These are phyloP conservation scores for Lypha dubia DNA, from an alignment of 2,888 invertebrate species.

Conservation along the genomic window DNA sequence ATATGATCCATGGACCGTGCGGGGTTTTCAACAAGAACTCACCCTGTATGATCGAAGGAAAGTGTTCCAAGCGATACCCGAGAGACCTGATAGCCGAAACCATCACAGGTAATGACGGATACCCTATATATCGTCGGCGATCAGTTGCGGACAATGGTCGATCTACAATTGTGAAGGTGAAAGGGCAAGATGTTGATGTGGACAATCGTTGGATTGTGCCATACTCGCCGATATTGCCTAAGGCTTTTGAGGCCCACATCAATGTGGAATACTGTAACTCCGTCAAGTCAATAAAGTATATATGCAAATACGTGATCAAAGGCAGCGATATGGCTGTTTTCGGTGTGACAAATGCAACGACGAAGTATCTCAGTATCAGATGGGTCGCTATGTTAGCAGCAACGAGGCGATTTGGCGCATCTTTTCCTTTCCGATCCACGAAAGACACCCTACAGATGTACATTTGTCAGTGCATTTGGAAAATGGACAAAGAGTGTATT, in stretches of 20 bases:
- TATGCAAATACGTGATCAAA: conserved; percentile 19
- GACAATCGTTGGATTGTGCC: conserved; percentile 6
- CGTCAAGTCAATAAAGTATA: too few relatives aligned
- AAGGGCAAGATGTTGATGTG: not conserved
- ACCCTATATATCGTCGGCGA: conserved; percentile 75
- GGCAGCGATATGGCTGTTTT: conserved; percentile 10
- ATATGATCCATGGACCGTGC: too few relatives aligned
- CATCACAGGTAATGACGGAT: conserved; percentile 76
- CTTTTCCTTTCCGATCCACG: conserved; percentile 49
- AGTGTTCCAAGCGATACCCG: too few relatives aligned
- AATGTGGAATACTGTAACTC: too few relatives aligned
- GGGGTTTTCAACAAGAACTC: too few relatives aligned
- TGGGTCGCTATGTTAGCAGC: not conserved
- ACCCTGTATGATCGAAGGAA: too few relatives aligned
- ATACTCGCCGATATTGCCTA: not conserved
- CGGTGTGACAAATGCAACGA: not conserved
- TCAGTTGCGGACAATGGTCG: conserved; percentile 36
- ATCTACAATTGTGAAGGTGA: not conserved
- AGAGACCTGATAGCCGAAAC: conserved; percentile 75
- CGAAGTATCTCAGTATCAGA: conserved; percentile 1
- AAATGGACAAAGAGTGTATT: too few relatives aligned
- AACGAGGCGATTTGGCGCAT: conserved; percentile 40
- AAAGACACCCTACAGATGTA: not conserved
- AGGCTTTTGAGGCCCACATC: not conserved
- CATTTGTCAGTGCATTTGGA: too few relatives aligned